Conservation (phyloP, 2,888 invertebrate species). For the Tenthredo scrophulariae region DNA sequence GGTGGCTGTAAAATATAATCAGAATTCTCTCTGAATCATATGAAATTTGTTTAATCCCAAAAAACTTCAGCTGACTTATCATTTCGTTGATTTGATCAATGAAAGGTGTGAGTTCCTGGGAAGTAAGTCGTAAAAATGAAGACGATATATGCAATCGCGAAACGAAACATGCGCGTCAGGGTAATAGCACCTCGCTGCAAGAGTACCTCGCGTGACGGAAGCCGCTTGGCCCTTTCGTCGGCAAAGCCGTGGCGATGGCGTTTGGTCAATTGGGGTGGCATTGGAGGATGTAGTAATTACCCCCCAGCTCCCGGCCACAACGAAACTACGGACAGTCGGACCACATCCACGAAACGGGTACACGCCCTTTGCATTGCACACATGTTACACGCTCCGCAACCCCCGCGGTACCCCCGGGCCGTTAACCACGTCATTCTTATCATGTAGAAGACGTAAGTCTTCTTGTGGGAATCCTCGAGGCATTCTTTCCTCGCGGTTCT, state of each 20-base stretch:
- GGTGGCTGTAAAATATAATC: background rate
- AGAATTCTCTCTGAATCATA: background rate
- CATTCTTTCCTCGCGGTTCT: background rate
- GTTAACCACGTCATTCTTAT: slow-evolving; percentile 58
- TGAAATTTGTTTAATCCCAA: no score
- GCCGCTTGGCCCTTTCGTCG: slow-evolving; percentile 55
- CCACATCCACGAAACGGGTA: slow-evolving; percentile 74
- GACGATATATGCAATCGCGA: background rate
- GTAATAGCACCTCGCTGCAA: slow-evolving; percentile 33
- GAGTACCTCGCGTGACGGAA: slow-evolving; percentile 75
- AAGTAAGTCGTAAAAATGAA: background rate
- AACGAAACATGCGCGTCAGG: slow-evolving; percentile 40
- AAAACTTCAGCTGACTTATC: no score
- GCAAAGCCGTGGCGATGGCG: slow-evolving; percentile 35
- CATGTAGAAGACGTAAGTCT: slow-evolving; percentile 64
- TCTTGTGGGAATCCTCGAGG: slow-evolving; percentile 63
- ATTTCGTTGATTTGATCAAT: no score
- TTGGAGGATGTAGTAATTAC: slow-evolving; percentile 76
- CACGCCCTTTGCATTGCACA: slow-evolving; percentile 78
- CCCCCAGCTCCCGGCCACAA: slow-evolving; percentile 59
- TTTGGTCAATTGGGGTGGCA: slow-evolving; percentile 61
- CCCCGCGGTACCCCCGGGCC: slow-evolving; percentile 50
- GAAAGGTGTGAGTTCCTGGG: background rate
- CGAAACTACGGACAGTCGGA: slow-evolving; percentile 67
- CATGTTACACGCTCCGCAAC: slow-evolving; percentile 71